These are phyloP conservation scores for Suillia variegata DNA, from an alignment of 2,888 invertebrate genomes.

Conservation along the genomic window DNA sequence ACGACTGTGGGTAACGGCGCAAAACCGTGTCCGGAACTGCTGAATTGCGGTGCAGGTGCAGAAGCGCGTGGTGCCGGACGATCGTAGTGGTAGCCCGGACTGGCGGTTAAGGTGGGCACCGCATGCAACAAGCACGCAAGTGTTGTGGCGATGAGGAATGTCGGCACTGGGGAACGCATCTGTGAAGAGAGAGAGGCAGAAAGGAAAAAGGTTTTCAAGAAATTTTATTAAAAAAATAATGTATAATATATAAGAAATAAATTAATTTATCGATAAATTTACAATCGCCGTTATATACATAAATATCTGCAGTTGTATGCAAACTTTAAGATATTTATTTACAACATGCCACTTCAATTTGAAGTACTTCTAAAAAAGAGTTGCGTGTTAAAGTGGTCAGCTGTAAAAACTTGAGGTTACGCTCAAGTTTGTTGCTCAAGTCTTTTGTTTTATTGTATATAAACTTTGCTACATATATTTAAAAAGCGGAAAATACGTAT, in stretches of 20 bases:
- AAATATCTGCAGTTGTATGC: too few relatives aligned
- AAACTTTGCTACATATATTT: neutral
- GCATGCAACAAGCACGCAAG: conserved; percentile 24
- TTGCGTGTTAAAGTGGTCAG: conserved; percentile 15
- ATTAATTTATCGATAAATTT: too few relatives aligned
- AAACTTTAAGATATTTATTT: too few relatives aligned
- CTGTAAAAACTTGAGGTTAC: conserved; percentile 11
- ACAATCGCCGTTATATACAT: too few relatives aligned
- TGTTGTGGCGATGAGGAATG: conserved; percentile 7
- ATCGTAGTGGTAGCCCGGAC: conserved; percentile 48
- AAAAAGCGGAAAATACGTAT: too few relatives aligned
- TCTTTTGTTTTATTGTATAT: conserved; percentile 38
- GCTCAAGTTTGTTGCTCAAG: conserved; percentile 40
- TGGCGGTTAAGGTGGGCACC: conserved; percentile 9
- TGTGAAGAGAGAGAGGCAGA: conserved; percentile 21
- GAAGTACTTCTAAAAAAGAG: too few relatives aligned
- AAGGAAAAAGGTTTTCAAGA: conserved; percentile 20
- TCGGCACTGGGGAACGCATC: conserved; percentile 32
- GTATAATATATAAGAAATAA: too few relatives aligned
- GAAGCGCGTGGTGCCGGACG: conserved; percentile 39
- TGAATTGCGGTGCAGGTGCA: conserved; percentile 26
- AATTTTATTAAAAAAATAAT: too few relatives aligned
- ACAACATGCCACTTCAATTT: too few relatives aligned
- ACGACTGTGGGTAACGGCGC: conserved; percentile 43
- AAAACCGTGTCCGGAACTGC: conserved; percentile 41